Conservation (phyloP, 2,888 invertebrate species). For the Alsophila aescularia region DNA sequence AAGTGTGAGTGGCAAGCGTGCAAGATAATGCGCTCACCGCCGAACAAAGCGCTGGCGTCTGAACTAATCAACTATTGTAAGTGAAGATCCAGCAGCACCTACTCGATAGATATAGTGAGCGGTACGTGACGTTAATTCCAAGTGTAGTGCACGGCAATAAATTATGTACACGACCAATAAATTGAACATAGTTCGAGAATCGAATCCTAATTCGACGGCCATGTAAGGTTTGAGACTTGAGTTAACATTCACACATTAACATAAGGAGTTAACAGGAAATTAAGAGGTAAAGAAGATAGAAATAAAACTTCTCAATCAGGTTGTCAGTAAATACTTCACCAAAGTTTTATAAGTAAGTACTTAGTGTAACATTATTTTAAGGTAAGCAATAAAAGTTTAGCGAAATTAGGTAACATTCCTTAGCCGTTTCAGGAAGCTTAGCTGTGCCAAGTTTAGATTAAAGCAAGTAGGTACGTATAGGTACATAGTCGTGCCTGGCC, state of each 20-base stretch:
- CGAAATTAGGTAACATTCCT: not conserved
- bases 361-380: too few relatives aligned
- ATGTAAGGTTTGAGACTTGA: constrained; percentile 32
- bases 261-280: constrained; percentile 10
- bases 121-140: constrained; percentile 59
- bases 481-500: too few relatives aligned
- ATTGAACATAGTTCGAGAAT: constrained; percentile 55
- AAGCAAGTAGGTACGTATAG: too few relatives aligned
- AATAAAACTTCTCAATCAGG: not conserved
- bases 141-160: constrained; percentile 55
- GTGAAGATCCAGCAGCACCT: constrained; percentile 54
- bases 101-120: constrained; percentile 53
- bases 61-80: constrained; percentile 66
- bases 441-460: too few relatives aligned
- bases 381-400: not conserved
- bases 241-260: constrained; percentile 9
- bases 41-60: constrained; percentile 61
- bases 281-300: constrained; percentile 10
- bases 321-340: too few relatives aligned
- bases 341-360: too few relatives aligned
- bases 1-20: constrained; percentile 63
- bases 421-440: not conserved
- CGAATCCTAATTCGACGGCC: constrained; percentile 51
- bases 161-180: constrained; percentile 64
- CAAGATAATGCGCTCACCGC: constrained; percentile 58